These are phyloP conservation scores for Illadopsis cleaveri DNA, from an alignment of 2,113 vertebrate genomes.

Conservation along the genomic window DNA sequence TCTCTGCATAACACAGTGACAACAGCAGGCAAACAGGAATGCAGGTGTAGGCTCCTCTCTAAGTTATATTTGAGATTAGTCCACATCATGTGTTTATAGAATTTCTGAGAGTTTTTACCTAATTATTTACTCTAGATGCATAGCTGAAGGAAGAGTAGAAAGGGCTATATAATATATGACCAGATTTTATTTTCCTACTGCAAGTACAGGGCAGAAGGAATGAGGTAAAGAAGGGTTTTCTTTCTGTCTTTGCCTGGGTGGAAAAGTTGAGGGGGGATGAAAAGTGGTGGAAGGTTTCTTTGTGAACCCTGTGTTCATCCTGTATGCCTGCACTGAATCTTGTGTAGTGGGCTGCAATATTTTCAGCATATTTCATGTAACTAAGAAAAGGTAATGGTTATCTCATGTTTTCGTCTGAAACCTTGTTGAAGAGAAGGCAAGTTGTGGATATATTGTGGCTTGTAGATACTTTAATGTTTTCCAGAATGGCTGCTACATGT, in stretches of 20 bases:
- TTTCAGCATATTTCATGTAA: not conserved
- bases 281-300: not conserved
- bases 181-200: not conserved
- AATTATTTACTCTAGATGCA: not conserved
- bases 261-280: not conserved
- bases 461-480: not conserved
- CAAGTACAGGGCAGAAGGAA: not conserved
- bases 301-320: not conserved
- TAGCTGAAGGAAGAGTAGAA: not conserved
- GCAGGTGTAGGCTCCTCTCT: not conserved
- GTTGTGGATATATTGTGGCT: not conserved
- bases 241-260: not conserved
- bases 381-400: not conserved
- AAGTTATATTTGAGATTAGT: not conserved
- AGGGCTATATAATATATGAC: not conserved
- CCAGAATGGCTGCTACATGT: not conserved
- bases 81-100: not conserved
- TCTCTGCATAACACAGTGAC: not conserved
- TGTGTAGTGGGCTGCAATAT: not conserved
- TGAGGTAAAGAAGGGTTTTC: not conserved
- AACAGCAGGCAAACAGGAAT: not conserved
- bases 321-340: not conserved
- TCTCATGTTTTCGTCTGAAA: not conserved
- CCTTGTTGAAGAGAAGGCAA: not conserved
- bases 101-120: too few species aligned